A percentile compares a stretch with the other conserved stretches of the same genome.
phyloP scores from a whole-genome alignment of 2,113 vertebrate genomes.

The Ailurus styani region DNA sequence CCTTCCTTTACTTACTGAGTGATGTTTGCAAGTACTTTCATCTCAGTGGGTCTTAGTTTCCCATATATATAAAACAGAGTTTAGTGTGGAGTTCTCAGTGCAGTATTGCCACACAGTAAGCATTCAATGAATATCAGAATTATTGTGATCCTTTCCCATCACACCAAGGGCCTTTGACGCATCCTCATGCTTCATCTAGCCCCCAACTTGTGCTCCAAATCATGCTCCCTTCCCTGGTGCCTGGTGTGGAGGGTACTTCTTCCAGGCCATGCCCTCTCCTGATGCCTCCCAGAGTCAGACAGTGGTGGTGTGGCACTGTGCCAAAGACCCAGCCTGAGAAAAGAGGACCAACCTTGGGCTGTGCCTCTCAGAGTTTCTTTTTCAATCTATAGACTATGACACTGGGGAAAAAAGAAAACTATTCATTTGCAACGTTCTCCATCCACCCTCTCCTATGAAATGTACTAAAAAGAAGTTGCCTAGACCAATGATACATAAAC shows the following conservation, averaged over 20 bases:
- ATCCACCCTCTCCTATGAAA: not conserved
- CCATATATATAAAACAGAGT: not conserved
- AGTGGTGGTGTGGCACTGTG: rapidly evolving
- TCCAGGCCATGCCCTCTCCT: rapidly evolving
- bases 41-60: not conserved
- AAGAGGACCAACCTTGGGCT: not conserved
- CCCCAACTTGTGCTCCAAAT: not conserved
- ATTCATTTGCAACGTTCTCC: not conserved
- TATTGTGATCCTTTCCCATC: not conserved
- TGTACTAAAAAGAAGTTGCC: not conserved
- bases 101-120: not conserved
- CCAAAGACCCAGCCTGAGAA: not conserved
- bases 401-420: not conserved
- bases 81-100: not conserved
- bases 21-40: not conserved
- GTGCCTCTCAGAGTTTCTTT: not conserved
- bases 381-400: not conserved
- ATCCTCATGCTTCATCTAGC: not conserved
- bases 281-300: not conserved
- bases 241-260: not conserved
- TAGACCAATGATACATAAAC: not conserved
- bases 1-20: not conserved
- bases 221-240: too few relatives aligned
- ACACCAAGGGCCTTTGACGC: not conserved
- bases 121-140: not conserved